Evolutionary conservation across 2,113 vertebrate genomes (phyloP), one percentile per base, ranked within the genome.

Genomic region (Pomatorhinus ruficollis): DNA sequence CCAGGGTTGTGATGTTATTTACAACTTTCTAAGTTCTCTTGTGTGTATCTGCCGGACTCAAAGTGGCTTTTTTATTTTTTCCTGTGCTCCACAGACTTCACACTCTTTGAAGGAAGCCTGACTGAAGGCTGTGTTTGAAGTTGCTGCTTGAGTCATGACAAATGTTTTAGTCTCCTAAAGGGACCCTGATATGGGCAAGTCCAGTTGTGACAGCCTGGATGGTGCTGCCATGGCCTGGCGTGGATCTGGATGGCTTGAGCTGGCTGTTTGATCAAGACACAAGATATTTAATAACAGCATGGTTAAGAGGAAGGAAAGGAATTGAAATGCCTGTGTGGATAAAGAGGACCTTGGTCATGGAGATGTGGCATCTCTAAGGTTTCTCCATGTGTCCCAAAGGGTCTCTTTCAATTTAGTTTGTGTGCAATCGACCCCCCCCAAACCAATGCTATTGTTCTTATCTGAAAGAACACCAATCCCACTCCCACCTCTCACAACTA

Each of bases 21-120:
- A 93, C 94, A 97, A 78, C 91, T 89, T 89, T n/a, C 25, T 81
- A 63, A 80, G 30, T 37, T 74, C 72, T 78, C 76, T 59, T 81
- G 64, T 66, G 28, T 37, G 19, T 23, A 88, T 95, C 54, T 90
- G 79, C 66, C 69, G 44, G 23, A 63, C 89, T 95, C 90, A 82
- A 49, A 90, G 81, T 28, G 44, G 15, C 21, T 79, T 81, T 92
- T 85, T 91, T 95, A 70, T 87, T 95, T 95, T 94, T 97, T 97
- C 94, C 90, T 91, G 95, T 93, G 28, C 50, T 95, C 69, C 23
- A 37, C 35, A 50, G 64, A 1, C 61, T 86, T 95, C 71, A 45
- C 54, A 89, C 16, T 44, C 96, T 94, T 95, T 95, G 86, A 96
- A 95, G 71, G 76, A 45, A 7, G 45, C 16, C 33, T 57, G 53